Conservation (phyloP, 2,888 invertebrate genomes). For the Scaeva pyrastri region DNA sequence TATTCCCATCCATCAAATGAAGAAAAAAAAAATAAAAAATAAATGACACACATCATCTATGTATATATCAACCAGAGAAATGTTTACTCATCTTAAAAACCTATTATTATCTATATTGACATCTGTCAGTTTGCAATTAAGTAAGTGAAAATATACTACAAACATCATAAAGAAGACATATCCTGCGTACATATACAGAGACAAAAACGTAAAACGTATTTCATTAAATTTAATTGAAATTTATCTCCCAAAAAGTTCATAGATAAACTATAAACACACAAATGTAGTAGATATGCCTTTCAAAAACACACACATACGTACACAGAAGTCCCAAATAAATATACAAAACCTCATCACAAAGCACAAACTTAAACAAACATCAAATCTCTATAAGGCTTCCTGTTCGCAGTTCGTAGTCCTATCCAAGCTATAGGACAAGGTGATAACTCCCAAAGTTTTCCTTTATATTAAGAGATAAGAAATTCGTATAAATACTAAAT, state of each 20-base stretch:
- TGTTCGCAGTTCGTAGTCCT: no score
- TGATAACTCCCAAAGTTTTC: conserved; percentile 55
- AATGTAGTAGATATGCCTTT: not conserved
- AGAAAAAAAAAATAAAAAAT: conserved; percentile 15
- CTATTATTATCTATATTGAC: conserved; percentile 74
- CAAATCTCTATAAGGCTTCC: conserved; percentile 32
- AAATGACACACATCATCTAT: not conserved
- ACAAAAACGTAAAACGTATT: conserved; percentile 59
- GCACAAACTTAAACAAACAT: conserved; percentile 73
- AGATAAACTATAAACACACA: not conserved
- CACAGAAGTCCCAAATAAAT: conserved; percentile 44
- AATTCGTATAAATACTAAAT: not conserved
- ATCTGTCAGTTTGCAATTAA: conserved; percentile 75
- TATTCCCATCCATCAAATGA: conserved; percentile 9
- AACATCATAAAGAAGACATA: conserved; percentile 14
- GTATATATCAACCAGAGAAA: conserved; percentile 24
- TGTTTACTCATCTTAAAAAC: conserved; percentile 53
- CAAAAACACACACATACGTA: no score
- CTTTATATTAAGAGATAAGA: conserved; percentile 17
- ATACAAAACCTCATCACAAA: conserved; percentile 36
- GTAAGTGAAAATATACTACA: conserved; percentile 70
- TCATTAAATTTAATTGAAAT: conserved; percentile 76
- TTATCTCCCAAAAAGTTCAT: conserved; percentile 64
- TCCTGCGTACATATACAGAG: not conserved
- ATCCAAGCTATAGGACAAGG: not conserved